Base-by-base conservation (phyloP, 2,888 invertebrate species). In the Ophraella communa region DNA sequence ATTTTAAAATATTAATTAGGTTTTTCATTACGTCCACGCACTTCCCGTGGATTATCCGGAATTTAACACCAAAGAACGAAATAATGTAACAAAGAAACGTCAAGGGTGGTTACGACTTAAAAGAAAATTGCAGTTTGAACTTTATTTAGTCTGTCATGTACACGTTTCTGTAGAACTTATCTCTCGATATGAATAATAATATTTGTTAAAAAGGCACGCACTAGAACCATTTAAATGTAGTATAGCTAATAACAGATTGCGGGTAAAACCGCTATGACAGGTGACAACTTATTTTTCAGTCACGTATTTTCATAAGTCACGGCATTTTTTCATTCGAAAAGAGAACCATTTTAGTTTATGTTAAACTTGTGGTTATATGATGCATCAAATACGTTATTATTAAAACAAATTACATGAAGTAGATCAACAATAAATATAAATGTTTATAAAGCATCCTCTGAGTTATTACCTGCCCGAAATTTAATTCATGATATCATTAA, bases 211-310 rank as follows among this genome's bases (percentile, higher is more conserved):
- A 59, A 10, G 24, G 49, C 59, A 51, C 59, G 59, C 59, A 59
- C 59, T 51, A 51, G 49, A 51, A 59, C 24, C 51, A 59, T 59
- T 59, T 59, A 51, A 59, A 18, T 59, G 59, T 58, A 58, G 58
- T 59, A 51, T 59, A 27, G 39, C 18, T 59, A 51, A 59, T 59
- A 59, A 49, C 35, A 17, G 51, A 51, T 59, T 51, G 33, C 49
- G 24, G 59, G 51, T 49, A 27, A 59, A 59, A 59, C 39, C 23
- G 23, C 59, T 42, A 51, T 51, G 59, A 59, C 62, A 62, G 62
- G 47, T 62, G 62, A 62, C 62, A 62, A 62, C 62, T 62, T 55
- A 62, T 49, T 62, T 55, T 55, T 35, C 49, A 55, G 62, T 62
- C 62, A 62, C 62, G 62, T 55, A 39, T 62, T 39, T 35, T 27